Evolutionary conservation across 2,888 invertebrate species (phyloP), one percentile per base, ranked within the genome.

Genomic region (Aquatica leii): DNA sequence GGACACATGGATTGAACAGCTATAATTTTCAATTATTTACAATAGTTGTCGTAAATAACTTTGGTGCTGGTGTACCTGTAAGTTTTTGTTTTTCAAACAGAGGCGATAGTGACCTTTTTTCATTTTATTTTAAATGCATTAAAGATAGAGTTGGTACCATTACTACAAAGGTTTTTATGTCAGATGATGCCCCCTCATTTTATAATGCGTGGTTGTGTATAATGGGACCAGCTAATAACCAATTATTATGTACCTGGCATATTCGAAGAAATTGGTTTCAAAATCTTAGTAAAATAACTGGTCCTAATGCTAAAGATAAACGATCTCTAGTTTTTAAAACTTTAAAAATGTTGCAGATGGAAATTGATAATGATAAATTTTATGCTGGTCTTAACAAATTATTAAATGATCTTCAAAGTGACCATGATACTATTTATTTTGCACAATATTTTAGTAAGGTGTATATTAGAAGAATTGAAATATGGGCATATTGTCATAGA

Each of bases 401-500:
- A 21, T 18, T 20, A 18, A 6, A 15, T 21, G 41, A 54, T 21
- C 20, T 54, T 12, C 18, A 54, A 41, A 14, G 6, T 20, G 41
- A 54, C 40, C 4, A 5, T n/a, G 56, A 54, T 40, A 54, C 41
- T 15, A 49, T 8, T 1, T 0, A 34, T 11, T 62, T 62, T 57
- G 24, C 6, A 17, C 20, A 51, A 24, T 62, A 62, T 57, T 62
- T 62, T 52, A 18, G 14, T 9, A 50, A 43, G 20, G 14, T 31
- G 5, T 62, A 57, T 41, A 12, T 24, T n/a, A 56, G 17, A 8
- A 41, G 55, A 37, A 11, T 17, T n/a, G 46, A 43, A 52, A 51
- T 20, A 18, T 62, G 62, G 62, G 62, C 62, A 8, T 62, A 57
- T 62, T 56, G 51, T 43, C 48, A 14, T 37, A 49, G 62, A 31